Evolutionary conservation across 1,140 invertebrate species (phyloP), one percentile per base, ranked within the genome.

Genomic region (Monochamus saltuarius): DNA sequence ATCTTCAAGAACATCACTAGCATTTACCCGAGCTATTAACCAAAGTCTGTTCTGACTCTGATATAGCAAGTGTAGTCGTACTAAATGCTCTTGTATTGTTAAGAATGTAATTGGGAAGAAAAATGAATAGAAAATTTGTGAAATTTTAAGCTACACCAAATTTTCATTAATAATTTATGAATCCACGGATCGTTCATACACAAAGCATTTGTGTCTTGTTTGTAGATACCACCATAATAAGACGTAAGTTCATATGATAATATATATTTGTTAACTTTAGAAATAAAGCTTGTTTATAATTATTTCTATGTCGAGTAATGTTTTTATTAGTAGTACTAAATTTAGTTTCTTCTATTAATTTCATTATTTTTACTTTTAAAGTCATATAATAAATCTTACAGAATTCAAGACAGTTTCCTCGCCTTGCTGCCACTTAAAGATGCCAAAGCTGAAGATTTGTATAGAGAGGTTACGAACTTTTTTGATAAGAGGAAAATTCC

Each of bases 141-240:
- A 52, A 49, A 39, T 63, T 56, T 53, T 76, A 13, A 46, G 64
- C 63, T 59, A 50, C 35, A 62, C 65, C 11, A 71, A 72, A 54
- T 78, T 79, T 72, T 75, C 72, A 19, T 57, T 77, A 55, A 72
- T 77, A 17, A 67, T 77, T 52, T 75, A 78, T 56, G 77, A 78
- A 64, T 73, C 69, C 7, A 78, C 75, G 11, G 76, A 78, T 64
- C 49, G 58, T 29, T 57, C 49, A 19, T 61, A 46, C 7, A 59
- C 22, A 11, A 78, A 78, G 68, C 61, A 72, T 63, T 69, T 78
- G 38, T 68, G 61, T 17, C 34, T 77, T 22, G 62, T 75, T 45
- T 8, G 7, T 19, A 37, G 59, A 29, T 47, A 39, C 29, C 9
- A 19, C 35, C 16, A 46, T 52, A 34, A 59, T 13, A 46, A 58